These are phyloP conservation scores for Onychostruthus taczanowskii DNA, from an alignment of 2,113 vertebrate species.

Conservation along the genomic window DNA sequence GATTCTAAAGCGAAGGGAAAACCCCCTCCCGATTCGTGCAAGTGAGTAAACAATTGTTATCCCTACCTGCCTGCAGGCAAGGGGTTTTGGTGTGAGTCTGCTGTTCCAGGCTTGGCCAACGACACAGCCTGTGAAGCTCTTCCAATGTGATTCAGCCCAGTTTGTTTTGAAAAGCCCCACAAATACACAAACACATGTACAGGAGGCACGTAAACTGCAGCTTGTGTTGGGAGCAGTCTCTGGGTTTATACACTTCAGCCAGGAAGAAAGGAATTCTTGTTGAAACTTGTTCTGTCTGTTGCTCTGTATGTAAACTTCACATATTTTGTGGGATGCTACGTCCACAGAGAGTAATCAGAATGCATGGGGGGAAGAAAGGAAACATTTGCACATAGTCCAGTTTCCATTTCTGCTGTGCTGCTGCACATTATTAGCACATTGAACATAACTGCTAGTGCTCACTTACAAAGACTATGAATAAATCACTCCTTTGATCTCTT, in stretches of 20 bases:
- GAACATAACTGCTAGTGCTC: not conserved
- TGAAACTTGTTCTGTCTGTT: not conserved
- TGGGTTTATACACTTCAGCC: not conserved
- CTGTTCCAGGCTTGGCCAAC: not conserved
- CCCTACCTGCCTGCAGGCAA: not conserved
- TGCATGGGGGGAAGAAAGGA: not conserved
- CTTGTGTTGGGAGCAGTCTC: not conserved
- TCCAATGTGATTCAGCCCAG: not conserved
- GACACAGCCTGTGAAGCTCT: not conserved
- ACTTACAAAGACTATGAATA: not conserved
- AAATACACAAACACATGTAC: not conserved
- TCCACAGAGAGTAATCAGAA: not conserved
- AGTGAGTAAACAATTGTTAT: not conserved
- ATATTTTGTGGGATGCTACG: not conserved
- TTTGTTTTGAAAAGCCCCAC: not conserved
- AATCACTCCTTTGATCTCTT: not conserved
- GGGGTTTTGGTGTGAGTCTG: not conserved
- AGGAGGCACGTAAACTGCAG: not conserved
- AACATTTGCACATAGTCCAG: not conserved
- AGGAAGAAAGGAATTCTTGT: not conserved
- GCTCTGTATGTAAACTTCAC: not conserved
- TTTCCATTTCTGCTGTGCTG: not conserved
- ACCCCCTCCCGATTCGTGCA: not conserved
- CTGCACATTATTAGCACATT: not conserved
- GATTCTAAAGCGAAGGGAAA: not conserved